These are phyloP conservation scores for Enteromius mattozi DNA, from an alignment of 2,797 vertebrate genomes.

Conservation along the genomic window DNA sequence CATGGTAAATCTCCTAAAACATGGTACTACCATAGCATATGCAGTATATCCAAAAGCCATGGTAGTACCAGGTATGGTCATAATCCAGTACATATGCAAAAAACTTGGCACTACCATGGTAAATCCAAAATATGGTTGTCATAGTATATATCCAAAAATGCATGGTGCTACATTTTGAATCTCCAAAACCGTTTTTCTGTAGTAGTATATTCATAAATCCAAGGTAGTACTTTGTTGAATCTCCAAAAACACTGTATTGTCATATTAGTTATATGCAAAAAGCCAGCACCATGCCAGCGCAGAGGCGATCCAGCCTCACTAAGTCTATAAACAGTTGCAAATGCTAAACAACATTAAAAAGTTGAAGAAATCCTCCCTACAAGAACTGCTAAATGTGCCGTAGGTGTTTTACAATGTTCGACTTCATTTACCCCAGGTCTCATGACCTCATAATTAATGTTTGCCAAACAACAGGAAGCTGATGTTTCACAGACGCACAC, in stretches of 20 bases:
- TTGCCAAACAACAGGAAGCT: slow-evolving; percentile 37
- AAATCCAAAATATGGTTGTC: not conserved
- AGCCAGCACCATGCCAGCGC: not conserved
- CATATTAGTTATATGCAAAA: not conserved
- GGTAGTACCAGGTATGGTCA: not conserved
- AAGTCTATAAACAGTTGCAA: not conserved
- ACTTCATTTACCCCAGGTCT: slow-evolving; percentile 69
- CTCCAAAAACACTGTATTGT: not conserved
- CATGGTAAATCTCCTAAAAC: not conserved
- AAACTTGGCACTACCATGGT: not conserved
- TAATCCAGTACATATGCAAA: not conserved
- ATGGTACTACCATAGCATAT: not conserved
- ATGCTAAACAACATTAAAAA: not conserved
- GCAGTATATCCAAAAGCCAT: not conserved
- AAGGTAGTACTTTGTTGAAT: not conserved
- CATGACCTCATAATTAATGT: slow-evolving; percentile 66
- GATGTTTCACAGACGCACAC: slow-evolving; percentile 33
- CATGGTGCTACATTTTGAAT: not conserved
- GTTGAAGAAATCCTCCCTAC: not conserved
- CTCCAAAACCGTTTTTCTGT: not conserved
- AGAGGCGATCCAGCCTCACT: not conserved
- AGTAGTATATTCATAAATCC: not conserved
- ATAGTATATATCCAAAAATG: not conserved
- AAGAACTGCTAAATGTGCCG: slow-evolving; percentile 21
- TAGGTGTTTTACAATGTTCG: slow-evolving; percentile 63